Evolutionary conservation across 2,113 vertebrate species (phyloP).

Genomic region (Seriola aureovittata): DNA sequence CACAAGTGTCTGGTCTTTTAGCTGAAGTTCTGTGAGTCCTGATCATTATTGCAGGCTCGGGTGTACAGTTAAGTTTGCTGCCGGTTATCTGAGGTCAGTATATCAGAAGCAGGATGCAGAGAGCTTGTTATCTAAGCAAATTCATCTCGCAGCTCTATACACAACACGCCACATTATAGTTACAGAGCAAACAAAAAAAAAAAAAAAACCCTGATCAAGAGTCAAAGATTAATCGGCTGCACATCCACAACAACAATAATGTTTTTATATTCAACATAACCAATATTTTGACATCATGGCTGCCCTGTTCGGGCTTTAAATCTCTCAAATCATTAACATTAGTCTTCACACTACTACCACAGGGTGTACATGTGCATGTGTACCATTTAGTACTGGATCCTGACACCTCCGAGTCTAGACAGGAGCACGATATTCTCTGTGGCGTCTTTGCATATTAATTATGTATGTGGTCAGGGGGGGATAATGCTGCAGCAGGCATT

Average conservation of each 20-base stretch:
- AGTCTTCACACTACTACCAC: not conserved
- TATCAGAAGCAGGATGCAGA: not conserved
- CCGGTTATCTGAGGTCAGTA: slow-evolving; percentile 20
- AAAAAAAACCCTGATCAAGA: not conserved
- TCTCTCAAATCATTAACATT: not conserved
- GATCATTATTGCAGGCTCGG: not conserved
- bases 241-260: not conserved
- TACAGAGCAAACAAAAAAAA: not conserved
- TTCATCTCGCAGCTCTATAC: not conserved
- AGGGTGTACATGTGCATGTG: not conserved
- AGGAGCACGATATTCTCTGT: slow-evolving; percentile 16
- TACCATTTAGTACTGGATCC: not conserved
- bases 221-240: not conserved
- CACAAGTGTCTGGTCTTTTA: not conserved
- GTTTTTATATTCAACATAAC: not conserved
- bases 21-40: not conserved
- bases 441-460: slow-evolving; percentile 49
- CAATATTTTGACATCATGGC: not conserved
- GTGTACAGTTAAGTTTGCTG: not conserved
- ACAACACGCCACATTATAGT: not conserved
- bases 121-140: slow-evolving; percentile 14
- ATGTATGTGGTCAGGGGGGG: slow-evolving; percentile 27
- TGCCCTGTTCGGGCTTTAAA: not conserved
- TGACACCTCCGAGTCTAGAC: slow-evolving; percentile 23
- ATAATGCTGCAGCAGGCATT: slow-evolving; percentile 50